These are phyloP conservation scores for Conus ventricosus DNA, from an alignment of 1,140 invertebrate species.

Conservation along the genomic window DNA sequence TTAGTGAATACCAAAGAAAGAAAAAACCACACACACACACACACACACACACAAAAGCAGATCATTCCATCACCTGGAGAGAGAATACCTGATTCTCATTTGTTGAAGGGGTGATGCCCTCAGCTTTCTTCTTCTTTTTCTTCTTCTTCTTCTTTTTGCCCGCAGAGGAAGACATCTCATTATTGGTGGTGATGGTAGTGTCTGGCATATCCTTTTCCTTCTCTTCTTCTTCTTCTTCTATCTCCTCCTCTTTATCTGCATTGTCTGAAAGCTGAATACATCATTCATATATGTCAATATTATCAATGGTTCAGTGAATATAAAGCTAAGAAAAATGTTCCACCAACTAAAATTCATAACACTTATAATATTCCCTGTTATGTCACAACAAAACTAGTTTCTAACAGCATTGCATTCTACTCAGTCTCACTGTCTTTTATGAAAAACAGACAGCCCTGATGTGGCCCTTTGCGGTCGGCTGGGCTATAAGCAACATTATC, in stretches of 20 bases:
- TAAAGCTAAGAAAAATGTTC: too few species aligned
- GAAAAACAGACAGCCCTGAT: too few species aligned
- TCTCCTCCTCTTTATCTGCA: slow-evolving; percentile 80
- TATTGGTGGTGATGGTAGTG: slow-evolving; percentile 75
- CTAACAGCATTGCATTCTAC: too few species aligned
- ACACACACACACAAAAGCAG: neutral
- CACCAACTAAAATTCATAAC: too few species aligned
- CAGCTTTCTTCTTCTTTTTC: slow-evolving; percentile 79
- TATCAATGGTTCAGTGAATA: neutral
- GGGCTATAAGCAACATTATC: too few species aligned
- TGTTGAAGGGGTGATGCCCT: slow-evolving; percentile 79
- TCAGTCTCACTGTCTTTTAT: too few species aligned
- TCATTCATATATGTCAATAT: neutral
- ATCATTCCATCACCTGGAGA: too few species aligned
- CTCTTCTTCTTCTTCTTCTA: slow-evolving; percentile 72
- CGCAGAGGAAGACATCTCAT: slow-evolving; percentile 57
- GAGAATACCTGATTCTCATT: slow-evolving; percentile 33
- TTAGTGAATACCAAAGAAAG: neutral
- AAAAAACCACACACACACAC: neutral
- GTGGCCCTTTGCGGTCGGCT: too few species aligned
- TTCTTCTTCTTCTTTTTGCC: slow-evolving; percentile 76
- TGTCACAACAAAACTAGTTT: too few species aligned
- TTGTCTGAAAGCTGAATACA: slow-evolving; percentile 52
- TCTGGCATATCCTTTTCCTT: slow-evolving; percentile 74
- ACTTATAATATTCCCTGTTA: too few species aligned